Conservation (phyloP, 2,888 invertebrate species). For the Aricia artaxerxes region DNA sequence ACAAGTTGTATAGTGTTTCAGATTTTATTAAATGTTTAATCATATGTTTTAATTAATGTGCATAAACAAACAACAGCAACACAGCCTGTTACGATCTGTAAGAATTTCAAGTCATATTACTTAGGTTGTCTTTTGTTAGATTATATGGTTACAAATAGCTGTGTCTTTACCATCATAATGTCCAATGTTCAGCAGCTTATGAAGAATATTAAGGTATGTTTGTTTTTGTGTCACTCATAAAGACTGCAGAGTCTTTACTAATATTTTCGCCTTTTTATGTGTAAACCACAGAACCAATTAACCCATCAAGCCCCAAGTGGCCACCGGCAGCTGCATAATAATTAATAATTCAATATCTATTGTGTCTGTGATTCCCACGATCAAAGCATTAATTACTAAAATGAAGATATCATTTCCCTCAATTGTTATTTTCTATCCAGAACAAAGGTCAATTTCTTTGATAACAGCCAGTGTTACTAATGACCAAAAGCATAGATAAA, state of each 20-base stretch:
- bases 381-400: background rate
- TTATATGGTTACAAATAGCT: background rate
- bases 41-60: background rate
- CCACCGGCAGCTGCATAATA: no score
- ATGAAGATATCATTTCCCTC: background rate
- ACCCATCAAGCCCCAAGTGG: no score
- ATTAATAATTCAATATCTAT: background rate
- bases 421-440: background rate
- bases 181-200: no score
- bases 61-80: background rate
- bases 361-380: no score
- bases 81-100: background rate
- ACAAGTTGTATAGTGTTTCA: background rate
- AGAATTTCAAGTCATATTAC: background rate
- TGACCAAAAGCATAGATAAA: background rate
- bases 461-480: background rate
- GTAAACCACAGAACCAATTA: no score
- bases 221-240: background rate
- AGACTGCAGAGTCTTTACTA: background rate
- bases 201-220: no score
- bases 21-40: background rate
- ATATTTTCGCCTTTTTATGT: background rate
- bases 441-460: background rate
- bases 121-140: background rate
- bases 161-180: no score